Evolutionary conservation across 2,113 vertebrate genomes (phyloP), one percentile per base, ranked within the genome.

Genomic region (Amphiprion percula): DNA sequence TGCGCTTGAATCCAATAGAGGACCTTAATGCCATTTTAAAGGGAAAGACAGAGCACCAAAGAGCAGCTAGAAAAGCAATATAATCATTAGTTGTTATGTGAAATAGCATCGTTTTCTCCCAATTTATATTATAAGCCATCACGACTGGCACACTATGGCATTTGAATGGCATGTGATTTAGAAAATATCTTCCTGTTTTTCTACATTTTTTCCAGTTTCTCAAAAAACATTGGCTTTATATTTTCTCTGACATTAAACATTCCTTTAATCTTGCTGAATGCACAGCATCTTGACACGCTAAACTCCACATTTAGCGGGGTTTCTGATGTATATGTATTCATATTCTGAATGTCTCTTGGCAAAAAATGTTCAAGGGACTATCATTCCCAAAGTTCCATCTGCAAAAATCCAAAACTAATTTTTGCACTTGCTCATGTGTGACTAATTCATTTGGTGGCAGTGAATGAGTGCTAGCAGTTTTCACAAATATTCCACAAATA

Each of bases 371-470:
- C 30, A 50, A 77, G 60, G 5, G 0, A 54, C 61, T 81, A 64
- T 77, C 23, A 24, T 67, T 75, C 53, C 56, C 17, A 77, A 72
- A 80, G 56, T 80, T 83, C 71, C 60, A 73, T 70, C 66, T 63
- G 59, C 71, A 54, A 54, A 74, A 80, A 83, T 75, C 73, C 75
- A 50, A 74, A 84, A 86, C 71, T 74, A 23, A 87, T 91, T 89
- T 83, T 76, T 77, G 47, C 56, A 67, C 61, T 68, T 30, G 6
- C 46, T 87, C 70, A 75, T 75, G 79, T 77, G 74, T 79, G 74
- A 90, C 86, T 86, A 84, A 90, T 86, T 85, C 64, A 89, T 87
- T 84, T 82, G 49, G 56, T 78, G 50, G 71, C 56, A 53, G 61
- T 21, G 66, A 85, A 68, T 61, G 63, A 71, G 61, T 76, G 46